These are phyloP conservation scores for Apodemus agrarius DNA, from an alignment of 2,797 vertebrate genomes.

Conservation along the genomic window DNA sequence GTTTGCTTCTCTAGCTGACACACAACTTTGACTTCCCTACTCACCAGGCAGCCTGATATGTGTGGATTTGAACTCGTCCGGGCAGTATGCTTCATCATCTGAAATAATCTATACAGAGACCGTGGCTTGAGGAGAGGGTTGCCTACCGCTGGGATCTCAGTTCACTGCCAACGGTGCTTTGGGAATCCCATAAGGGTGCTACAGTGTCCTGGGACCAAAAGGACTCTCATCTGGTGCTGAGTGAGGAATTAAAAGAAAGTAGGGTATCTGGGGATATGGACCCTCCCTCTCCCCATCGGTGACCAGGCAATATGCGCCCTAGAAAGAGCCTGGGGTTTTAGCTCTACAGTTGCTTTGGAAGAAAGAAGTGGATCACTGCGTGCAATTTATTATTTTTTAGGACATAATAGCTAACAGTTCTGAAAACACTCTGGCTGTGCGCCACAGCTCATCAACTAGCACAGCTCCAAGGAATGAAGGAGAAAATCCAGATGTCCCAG, in stretches of 20 bases:
- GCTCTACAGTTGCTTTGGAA: slow-evolving; percentile 58
- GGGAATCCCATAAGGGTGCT: not conserved
- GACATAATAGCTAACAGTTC: slow-evolving; percentile 77
- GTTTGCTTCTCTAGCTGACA: slow-evolving; percentile 30
- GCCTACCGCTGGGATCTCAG: not conserved
- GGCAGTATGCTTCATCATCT: slow-evolving; percentile 58
- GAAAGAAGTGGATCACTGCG: slow-evolving; percentile 29
- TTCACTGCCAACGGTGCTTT: not conserved
- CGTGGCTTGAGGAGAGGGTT: not conserved
- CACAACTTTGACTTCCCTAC: slow-evolving; percentile 35
- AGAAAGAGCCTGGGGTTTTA: slow-evolving; percentile 62
- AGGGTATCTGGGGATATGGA: not conserved
- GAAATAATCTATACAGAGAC: slow-evolving; percentile 64
- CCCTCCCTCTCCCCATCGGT: not conserved
- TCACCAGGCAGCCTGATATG: not conserved
- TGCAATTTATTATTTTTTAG: slow-evolving; percentile 68
- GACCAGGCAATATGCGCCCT: not conserved
- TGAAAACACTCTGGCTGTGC: slow-evolving; percentile 63
- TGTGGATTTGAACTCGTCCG: slow-evolving; percentile 74
- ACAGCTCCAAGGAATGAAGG: not conserved
- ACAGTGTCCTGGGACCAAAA: slow-evolving; percentile 7
- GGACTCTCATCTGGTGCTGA: slow-evolving; percentile 52
- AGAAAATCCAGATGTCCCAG: not conserved
- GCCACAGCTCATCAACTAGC: slow-evolving; percentile 31
- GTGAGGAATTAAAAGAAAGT: slow-evolving; percentile 58